These are phyloP conservation scores for Hedychridium roseum DNA, from an alignment of 2,888 invertebrate species.

Conservation along the genomic window DNA sequence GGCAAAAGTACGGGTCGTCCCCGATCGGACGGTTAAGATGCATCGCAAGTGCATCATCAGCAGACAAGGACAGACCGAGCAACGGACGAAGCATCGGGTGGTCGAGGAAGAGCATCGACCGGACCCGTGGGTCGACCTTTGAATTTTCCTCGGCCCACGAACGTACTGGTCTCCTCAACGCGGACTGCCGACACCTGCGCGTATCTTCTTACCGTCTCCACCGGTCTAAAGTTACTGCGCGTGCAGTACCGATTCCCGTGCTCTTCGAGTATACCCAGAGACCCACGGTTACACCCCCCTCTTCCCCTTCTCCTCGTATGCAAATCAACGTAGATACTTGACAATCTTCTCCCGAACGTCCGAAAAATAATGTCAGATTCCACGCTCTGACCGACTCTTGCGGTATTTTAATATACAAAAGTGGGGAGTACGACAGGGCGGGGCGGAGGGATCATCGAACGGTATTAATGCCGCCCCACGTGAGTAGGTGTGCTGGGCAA, in stretches of 20 bases:
- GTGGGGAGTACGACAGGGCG: too few species aligned
- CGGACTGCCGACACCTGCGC: constrained; percentile 40
- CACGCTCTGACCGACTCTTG: too few species aligned
- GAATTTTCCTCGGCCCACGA: constrained; percentile 45
- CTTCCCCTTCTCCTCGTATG: background rate
- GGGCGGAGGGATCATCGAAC: too few species aligned
- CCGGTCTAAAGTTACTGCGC: background rate
- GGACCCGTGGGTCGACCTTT: constrained; percentile 51
- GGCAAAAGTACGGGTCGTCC: too few species aligned
- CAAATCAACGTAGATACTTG: too few species aligned
- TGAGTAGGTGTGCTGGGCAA: constrained; percentile 34
- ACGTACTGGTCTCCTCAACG: constrained; percentile 36
- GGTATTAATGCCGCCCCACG: constrained; percentile 8
- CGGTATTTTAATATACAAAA: too few species aligned
- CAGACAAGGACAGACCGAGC: constrained; percentile 30
- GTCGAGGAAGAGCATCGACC: constrained; percentile 34
- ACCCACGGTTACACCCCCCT: background rate
- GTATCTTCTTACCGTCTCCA: constrained; percentile 27
- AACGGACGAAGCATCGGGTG: constrained; percentile 47
- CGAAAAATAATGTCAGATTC: too few species aligned
- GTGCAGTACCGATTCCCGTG: too few species aligned
- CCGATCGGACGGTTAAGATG: too few species aligned
- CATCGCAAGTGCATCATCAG: too few species aligned
- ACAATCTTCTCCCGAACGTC: too few species aligned
- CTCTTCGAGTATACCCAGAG: background rate